Conservation (phyloP, 2,797 vertebrate species). For the Acanthornis magna region DNA sequence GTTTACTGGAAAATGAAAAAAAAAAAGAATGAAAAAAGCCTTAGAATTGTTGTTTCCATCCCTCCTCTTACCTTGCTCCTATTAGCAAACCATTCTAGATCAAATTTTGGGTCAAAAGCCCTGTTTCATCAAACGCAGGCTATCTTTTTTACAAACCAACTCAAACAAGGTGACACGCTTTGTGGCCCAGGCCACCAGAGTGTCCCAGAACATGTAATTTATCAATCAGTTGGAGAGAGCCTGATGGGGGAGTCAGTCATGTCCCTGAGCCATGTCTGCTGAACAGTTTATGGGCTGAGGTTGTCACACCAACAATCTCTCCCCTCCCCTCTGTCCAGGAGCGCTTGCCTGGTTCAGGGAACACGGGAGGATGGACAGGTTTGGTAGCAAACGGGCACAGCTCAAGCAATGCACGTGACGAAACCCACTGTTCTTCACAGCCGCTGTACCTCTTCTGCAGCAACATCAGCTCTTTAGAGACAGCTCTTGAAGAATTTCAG, state of each 20-base stretch:
- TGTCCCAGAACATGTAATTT: background rate
- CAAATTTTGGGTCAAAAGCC: background rate
- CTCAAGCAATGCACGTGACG: background rate
- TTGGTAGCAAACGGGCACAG: background rate
- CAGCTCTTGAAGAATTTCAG: background rate
- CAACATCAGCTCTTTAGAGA: background rate
- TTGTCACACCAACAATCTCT: background rate
- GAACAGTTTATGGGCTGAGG: background rate
- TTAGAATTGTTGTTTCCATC: background rate
- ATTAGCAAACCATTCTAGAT: background rate
- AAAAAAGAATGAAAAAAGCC: background rate
- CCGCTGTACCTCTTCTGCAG: background rate
- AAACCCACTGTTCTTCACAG: background rate
- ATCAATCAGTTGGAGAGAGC: background rate
- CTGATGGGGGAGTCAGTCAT: background rate
- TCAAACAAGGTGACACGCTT: background rate
- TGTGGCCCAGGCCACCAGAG: background rate
- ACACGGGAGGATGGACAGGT: background rate
- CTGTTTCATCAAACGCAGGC: background rate
- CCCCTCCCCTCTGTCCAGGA: background rate
- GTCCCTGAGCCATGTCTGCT: background rate
- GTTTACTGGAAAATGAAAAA: background rate
- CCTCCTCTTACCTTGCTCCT: background rate
- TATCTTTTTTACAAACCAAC: background rate
- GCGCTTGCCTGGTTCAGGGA: background rate